These are phyloP conservation scores for Rhizoglyphus robini DNA, from an alignment of 1,140 invertebrate species.

Conservation along the genomic window DNA sequence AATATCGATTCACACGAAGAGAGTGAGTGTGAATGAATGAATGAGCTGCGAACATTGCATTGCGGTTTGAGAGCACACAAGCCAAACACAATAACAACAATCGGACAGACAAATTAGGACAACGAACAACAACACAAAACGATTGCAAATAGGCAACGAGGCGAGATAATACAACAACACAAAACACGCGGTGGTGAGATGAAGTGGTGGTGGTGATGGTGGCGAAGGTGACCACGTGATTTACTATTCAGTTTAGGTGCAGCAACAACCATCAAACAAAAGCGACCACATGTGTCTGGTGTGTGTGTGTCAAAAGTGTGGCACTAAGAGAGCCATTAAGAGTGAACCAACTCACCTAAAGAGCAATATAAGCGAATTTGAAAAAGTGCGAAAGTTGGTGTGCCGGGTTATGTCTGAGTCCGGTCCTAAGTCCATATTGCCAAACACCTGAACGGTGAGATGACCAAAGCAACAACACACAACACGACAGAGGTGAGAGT, in stretches of 20 bases:
- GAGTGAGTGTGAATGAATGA: too few species aligned
- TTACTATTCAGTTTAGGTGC: neutral
- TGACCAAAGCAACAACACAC: too few species aligned
- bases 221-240: neutral
- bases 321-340: too few species aligned
- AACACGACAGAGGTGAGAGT: neutral
- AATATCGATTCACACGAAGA: too few species aligned
- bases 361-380: slow-evolving; percentile 77
- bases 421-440: slow-evolving; percentile 78
- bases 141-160: neutral
- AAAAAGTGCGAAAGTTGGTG: slow-evolving; percentile 94
- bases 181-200: neutral
- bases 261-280: neutral
- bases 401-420: slow-evolving; percentile 77
- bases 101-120: too few species aligned
- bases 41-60: too few species aligned
- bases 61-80: too few species aligned
- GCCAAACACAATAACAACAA: too few species aligned
- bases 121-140: too few species aligned
- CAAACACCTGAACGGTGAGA: slow-evolving; percentile 54
- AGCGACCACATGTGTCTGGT: neutral
- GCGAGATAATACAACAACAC: neutral
- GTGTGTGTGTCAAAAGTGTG: too few species aligned
- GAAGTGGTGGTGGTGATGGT: neutral
- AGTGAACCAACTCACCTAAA: slow-evolving; percentile 71